Percentiles rank a stretch among this genome's conserved stretches.
Evolutionary conservation across 2,888 invertebrate genomes (phyloP).

Genomic region (Chaitophorus viminalis): DNA sequence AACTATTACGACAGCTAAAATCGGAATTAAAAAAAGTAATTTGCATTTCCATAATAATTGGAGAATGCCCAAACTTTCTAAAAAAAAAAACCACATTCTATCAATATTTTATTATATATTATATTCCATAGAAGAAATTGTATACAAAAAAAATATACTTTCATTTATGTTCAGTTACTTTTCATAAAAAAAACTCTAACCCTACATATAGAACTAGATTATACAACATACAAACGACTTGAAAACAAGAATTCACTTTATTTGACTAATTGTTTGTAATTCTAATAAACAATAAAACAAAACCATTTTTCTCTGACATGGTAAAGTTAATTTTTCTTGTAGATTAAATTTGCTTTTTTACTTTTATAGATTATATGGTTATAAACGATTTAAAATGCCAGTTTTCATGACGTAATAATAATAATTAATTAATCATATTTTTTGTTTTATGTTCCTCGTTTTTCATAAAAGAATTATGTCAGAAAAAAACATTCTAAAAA

Average conservation of each 20-base stretch:
- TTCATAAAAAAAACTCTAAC: neutral
- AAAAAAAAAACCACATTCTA: neutral
- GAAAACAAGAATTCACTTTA: neutral
- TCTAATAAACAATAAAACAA: neutral
- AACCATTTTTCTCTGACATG: neutral
- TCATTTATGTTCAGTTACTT: neutral
- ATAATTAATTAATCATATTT: conserved; percentile 39
- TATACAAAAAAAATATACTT: neutral
- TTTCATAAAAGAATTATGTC: conserved; percentile 36
- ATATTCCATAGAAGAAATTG: neutral
- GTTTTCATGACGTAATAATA: conserved; percentile 27
- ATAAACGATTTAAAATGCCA: neutral
- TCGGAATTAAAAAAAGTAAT: neutral
- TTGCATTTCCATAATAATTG: neutral
- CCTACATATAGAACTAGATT: neutral
- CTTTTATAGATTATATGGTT: conserved; percentile 14
- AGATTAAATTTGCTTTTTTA: conserved; percentile 19
- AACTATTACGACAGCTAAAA: no score
- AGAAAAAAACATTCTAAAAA: neutral
- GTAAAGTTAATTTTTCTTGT: neutral
- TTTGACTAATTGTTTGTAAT: neutral
- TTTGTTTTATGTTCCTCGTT: conserved; percentile 28
- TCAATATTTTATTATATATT: neutral
- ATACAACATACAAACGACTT: neutral
- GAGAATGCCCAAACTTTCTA: neutral